A percentile compares a stretch with the other conserved stretches of the same genome.
These are phyloP conservation scores for Atta texana DNA, from an alignment of 1,140 invertebrate genomes.

Conservation along the genomic window DNA sequence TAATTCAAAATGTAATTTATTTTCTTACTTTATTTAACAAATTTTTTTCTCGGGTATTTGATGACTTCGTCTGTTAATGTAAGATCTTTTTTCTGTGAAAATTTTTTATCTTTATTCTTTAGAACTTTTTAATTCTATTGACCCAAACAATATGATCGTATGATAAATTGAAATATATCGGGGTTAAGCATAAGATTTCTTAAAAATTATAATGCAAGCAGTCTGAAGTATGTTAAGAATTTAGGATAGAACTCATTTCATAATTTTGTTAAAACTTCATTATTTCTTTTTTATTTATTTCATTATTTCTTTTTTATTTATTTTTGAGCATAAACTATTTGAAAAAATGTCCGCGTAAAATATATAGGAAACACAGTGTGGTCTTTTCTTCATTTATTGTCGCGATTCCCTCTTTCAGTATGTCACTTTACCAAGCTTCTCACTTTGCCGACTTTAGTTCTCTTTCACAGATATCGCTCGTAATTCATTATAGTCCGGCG, in stretches of 20 bases:
- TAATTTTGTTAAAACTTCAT: neutral
- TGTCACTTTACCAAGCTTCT: conserved; percentile 27
- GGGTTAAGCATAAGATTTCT: no score
- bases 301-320: neutral
- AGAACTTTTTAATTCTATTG: no score
- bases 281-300: neutral
- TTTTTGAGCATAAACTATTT: neutral
- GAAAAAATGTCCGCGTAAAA: neutral
- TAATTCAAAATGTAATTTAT: no score
- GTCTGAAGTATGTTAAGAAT: neutral
- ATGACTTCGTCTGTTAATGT: no score
- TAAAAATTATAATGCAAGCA: neutral
- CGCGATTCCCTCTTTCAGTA: neutral
- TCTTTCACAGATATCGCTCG: conserved; percentile 44
- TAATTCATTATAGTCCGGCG: conserved; percentile 58
- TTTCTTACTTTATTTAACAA: no score
- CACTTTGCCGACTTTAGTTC: conserved; percentile 8
- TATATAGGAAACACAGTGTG: neutral
- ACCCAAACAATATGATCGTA: no score
- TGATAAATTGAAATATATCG: no score
- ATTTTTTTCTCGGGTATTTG: no score
- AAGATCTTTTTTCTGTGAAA: no score
- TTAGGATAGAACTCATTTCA: neutral
- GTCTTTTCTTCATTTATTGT: neutral
- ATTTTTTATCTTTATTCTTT: no score